These are phyloP conservation scores for Thinocorus orbignyianus DNA, from an alignment of 2,113 vertebrate genomes.

Conservation along the genomic window DNA sequence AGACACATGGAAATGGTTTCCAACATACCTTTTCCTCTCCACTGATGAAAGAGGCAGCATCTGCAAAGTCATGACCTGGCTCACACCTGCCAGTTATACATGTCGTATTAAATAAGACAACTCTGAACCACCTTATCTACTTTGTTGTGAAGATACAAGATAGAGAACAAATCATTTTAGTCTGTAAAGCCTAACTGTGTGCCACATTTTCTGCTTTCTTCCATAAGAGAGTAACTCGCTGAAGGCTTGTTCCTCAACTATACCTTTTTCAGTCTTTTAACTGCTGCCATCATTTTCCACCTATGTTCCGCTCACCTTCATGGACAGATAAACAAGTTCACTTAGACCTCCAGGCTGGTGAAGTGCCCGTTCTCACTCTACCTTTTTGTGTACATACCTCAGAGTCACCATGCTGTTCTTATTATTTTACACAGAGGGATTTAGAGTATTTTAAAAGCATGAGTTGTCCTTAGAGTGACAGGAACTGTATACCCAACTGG, in stretches of 20 bases:
- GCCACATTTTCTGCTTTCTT: not conserved
- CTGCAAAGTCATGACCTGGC: not conserved
- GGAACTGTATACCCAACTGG: not conserved
- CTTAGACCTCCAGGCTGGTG: not conserved
- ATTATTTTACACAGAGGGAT: slow-evolving; percentile 13
- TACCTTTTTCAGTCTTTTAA: not conserved
- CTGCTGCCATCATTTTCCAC: not conserved
- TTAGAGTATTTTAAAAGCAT: slow-evolving; percentile 7
- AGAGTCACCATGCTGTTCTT: not conserved
- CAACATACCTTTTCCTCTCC: no score
- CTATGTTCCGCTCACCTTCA: not conserved
- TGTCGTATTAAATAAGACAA: fast-evolving
- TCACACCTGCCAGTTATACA: not conserved
- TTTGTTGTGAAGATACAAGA: not conserved
- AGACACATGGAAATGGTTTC: not conserved
- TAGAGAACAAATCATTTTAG: not conserved
- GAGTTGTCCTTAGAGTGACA: not conserved
- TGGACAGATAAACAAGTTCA: not conserved
- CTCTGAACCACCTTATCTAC: not conserved
- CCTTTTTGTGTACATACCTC: not conserved
- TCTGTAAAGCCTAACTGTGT: not conserved
- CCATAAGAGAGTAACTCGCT: fast-evolving
- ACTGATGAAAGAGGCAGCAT: not conserved
- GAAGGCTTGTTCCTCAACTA: not conserved
- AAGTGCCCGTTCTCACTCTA: not conserved